phyloP scores from a whole-genome alignment of 2,888 invertebrate genomes.

The Oasisia sp. region DNA sequence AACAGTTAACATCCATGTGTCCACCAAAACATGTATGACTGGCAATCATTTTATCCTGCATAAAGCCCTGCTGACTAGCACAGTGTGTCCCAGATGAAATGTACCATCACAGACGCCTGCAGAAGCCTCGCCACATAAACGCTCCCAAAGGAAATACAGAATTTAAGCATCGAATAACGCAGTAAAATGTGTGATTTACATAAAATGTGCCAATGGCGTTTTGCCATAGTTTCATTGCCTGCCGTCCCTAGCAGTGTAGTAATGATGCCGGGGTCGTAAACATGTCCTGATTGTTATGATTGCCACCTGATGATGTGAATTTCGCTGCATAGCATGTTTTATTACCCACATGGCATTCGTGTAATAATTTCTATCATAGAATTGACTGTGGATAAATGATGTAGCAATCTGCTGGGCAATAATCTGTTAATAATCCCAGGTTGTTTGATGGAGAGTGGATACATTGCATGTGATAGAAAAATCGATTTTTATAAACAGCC shows the following conservation, averaged over 20 bases:
- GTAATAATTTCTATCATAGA: neutral
- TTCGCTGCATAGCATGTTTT: neutral
- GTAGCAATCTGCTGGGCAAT: neutral
- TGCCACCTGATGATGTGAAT: neutral
- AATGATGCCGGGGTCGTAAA: neutral
- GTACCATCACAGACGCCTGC: neutral
- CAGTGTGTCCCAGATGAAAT: neutral
- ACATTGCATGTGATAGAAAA: neutral
- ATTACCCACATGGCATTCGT: neutral
- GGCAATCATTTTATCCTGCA: too few relatives aligned
- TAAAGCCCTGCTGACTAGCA: neutral
- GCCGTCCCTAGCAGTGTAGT: neutral
- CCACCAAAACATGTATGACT: too few relatives aligned
- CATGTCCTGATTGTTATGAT: neutral
- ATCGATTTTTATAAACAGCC: neutral
- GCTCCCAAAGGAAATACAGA: neutral
- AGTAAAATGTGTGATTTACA: neutral
- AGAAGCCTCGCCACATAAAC: neutral
- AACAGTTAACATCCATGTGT: too few relatives aligned
- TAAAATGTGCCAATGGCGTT: neutral
- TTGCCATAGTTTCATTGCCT: neutral
- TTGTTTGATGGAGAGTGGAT: neutral
- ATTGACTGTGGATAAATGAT: neutral
- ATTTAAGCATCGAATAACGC: neutral
- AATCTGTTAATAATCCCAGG: neutral